A percentile compares a stretch with the other conserved stretches of the same genome.
These are phyloP conservation scores for Kryptolebias marmoratus DNA, from an alignment of 2,113 vertebrate genomes.

Conservation along the genomic window DNA sequence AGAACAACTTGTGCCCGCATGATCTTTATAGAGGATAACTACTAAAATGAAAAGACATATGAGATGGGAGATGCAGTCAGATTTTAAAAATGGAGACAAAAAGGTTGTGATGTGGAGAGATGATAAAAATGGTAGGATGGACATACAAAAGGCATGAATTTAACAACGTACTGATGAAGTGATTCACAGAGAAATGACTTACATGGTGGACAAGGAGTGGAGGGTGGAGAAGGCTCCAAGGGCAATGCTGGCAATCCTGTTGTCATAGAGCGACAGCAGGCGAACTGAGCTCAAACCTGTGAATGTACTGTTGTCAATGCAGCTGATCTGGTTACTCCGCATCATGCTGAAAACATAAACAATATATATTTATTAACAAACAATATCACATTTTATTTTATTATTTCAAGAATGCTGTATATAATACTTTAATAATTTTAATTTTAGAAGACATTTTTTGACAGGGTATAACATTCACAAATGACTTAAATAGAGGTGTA, in stretches of 20 bases:
- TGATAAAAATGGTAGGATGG: slow-evolving; percentile 3
- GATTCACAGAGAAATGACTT: slow-evolving; percentile 65
- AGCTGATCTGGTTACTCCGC: slow-evolving; percentile 94
- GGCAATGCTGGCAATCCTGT: slow-evolving; percentile 92
- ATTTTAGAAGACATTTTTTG: not conserved
- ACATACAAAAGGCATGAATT: not conserved
- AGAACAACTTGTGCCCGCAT: slow-evolving; percentile 21
- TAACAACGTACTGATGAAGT: not conserved
- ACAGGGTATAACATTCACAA: not conserved
- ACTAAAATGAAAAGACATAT: not conserved
- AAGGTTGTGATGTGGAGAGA: not conserved
- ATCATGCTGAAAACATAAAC: slow-evolving; percentile 86
- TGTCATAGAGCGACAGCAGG: slow-evolving; percentile 96
- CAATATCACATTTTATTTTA: not conserved
- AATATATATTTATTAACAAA: not conserved
- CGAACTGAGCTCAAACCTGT: slow-evolving; percentile 93
- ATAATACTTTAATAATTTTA: not conserved
- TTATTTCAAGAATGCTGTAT: not conserved
- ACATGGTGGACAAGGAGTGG: slow-evolving; percentile 98
- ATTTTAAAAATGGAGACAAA: not conserved
- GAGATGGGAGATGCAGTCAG: too few species aligned
- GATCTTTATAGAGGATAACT: slow-evolving; percentile 14
- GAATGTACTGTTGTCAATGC: slow-evolving; percentile 94
- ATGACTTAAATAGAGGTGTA: not conserved
- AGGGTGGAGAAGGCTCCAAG: slow-evolving; percentile 95